Conservation (phyloP, 2,888 invertebrate species). For the Hirtodrosophila alboralis region DNA sequence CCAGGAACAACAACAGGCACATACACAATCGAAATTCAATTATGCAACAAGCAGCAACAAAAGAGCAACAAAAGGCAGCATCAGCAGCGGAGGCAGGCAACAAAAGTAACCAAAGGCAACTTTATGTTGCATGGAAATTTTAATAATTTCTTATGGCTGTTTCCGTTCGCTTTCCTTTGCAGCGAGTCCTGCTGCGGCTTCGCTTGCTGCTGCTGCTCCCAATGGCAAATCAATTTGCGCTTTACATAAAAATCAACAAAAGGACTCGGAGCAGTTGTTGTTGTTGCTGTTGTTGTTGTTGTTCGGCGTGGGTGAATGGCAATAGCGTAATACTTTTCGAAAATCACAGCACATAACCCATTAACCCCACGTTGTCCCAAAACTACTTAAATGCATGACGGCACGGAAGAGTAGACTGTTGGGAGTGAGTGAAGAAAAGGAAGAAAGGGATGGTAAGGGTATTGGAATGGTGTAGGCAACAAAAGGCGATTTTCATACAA, state of each 20-base stretch:
- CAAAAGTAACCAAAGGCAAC: not conserved
- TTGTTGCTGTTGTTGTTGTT: conserved; percentile 5
- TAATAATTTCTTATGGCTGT: conserved; percentile 46
- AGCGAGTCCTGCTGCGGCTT: conserved; percentile 4
- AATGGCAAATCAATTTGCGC: conserved; percentile 73
- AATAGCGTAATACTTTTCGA: conserved; percentile 48
- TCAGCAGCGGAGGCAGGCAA: conserved; percentile 8
- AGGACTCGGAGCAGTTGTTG: conserved; percentile 35
- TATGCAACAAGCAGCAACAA: conserved; percentile 38
- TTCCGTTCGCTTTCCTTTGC: conserved; percentile 3
- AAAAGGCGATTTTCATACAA: conserved; percentile 67
- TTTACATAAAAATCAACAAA: conserved; percentile 73
- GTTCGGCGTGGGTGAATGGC: conserved; percentile 1
- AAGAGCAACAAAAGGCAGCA: conserved; percentile 12
- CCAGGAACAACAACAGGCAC: conserved; percentile 2
- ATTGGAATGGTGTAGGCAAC: conserved; percentile 35
- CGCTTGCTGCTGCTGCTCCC: conserved; percentile 36
- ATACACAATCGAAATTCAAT: conserved; percentile 39
- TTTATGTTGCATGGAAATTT: conserved; percentile 32
- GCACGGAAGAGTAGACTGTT: no score
- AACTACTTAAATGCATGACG: conserved; percentile 54
- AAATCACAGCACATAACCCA: conserved; percentile 77
- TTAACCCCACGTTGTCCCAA: conserved; percentile 63
- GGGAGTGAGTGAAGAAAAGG: not conserved
- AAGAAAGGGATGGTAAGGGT: not conserved